These are phyloP conservation scores for Harpegnathos saltator DNA, from an alignment of 1,140 invertebrate species.

Conservation along the genomic window DNA sequence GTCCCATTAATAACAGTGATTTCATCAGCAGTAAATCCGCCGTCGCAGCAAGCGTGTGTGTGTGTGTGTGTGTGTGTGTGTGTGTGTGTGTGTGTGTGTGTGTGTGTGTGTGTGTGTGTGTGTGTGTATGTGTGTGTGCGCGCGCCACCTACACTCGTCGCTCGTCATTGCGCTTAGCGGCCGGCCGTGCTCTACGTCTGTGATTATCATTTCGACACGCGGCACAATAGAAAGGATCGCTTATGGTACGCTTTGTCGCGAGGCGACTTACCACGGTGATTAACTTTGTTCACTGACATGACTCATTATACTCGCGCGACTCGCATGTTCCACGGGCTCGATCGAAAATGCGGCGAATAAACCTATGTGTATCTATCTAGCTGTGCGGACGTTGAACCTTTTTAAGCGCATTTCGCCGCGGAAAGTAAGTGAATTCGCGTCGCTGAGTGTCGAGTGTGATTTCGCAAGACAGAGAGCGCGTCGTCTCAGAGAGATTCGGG, in stretches of 20 bases:
- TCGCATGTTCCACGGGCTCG: not conserved
- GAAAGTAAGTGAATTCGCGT: conserved; percentile 28
- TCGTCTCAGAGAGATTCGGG: not conserved
- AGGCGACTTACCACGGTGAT: conserved; percentile 7
- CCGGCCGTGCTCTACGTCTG: conserved; percentile 3
- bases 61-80: too few relatives aligned
- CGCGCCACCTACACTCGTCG: conserved; percentile 7
- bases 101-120: too few relatives aligned
- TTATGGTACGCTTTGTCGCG: conserved; percentile 24
- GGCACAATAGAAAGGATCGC: conserved; percentile 31
- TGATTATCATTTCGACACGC: conserved; percentile 34
- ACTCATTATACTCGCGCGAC: conserved; percentile 13
- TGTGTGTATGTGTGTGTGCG: too few relatives aligned
- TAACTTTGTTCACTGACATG: conserved; percentile 33
- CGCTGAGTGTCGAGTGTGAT: not conserved
- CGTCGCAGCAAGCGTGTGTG: conserved; percentile 1
- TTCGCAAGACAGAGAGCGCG: not conserved
- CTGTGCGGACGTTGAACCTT: not conserved
- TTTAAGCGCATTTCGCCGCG: not conserved
- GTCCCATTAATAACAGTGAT: conserved; percentile 44
- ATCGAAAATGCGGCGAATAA: conserved; percentile 5
- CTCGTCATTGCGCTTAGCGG: conserved; percentile 7
- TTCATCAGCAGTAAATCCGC: conserved; percentile 50
- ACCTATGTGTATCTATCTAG: not conserved
- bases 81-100: too few relatives aligned